A percentile compares a stretch with the other conserved stretches of the same genome.
Conservation (phyloP, 2,797 vertebrate genomes). For the Squalus acanthias region DNA sequence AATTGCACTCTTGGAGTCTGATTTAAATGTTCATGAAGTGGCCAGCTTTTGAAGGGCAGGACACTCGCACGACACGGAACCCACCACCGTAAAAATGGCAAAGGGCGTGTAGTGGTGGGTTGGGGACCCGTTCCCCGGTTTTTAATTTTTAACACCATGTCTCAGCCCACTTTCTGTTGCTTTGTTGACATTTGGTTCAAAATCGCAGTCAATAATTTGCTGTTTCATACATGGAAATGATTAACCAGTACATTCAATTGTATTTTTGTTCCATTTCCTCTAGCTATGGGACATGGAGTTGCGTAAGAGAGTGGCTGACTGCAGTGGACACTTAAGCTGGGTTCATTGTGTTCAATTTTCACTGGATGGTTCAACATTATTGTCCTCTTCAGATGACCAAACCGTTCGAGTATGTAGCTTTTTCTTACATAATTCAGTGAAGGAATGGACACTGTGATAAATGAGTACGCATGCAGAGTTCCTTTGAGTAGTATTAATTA, state of each 20-base stretch:
- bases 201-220: not conserved
- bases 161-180: not conserved
- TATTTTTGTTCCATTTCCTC: constrained; percentile 42
- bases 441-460: not conserved
- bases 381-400: constrained; percentile 91
- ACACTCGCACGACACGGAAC: too few species aligned
- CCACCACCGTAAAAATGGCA: too few species aligned
- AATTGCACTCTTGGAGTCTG: not conserved
- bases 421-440: not conserved
- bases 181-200: too few species aligned
- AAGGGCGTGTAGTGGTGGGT: too few species aligned
- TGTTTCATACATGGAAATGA: not conserved
- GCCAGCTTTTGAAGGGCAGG: not conserved
- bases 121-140: too few species aligned
- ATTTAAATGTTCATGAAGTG: not conserved
- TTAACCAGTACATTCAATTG: not conserved
- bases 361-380: constrained; percentile 77
- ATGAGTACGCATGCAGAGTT: not conserved
- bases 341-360: constrained; percentile 87
- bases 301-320: constrained; percentile 80
- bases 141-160: not conserved
- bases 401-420: constrained; percentile 75
- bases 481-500: not conserved
- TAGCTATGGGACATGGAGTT: constrained; percentile 84
- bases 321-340: constrained; percentile 91